phyloP scores from a whole-genome alignment of 2,113 vertebrate genomes.

The Cochlearius cochlearius region DNA sequence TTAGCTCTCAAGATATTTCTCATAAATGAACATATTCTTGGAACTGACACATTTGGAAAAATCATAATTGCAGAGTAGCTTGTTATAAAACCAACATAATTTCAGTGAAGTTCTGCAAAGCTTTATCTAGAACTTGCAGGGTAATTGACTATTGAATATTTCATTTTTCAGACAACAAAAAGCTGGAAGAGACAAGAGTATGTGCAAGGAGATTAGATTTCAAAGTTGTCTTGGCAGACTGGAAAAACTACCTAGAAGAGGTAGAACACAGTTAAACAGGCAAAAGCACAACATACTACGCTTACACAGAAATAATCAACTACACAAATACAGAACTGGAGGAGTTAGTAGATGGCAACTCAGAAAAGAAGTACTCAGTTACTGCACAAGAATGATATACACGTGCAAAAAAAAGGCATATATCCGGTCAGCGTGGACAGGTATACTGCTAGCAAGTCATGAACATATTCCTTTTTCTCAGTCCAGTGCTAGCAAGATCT shows the following conservation, averaged over 20 bases:
- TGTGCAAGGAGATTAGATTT: not conserved
- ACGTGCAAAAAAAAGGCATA: not conserved
- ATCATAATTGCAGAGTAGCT: not conserved
- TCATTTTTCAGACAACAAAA: not conserved
- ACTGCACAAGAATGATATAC: not conserved
- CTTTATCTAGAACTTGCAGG: not conserved
- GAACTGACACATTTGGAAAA: not conserved
- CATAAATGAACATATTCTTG: not conserved
- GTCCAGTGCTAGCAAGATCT: not conserved
- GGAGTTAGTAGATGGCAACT: not conserved
- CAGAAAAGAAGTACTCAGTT: not conserved
- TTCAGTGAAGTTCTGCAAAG: not conserved
- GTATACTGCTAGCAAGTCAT: not conserved
- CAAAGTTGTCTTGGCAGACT: not conserved
- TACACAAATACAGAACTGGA: not conserved
- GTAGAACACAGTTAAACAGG: not conserved
- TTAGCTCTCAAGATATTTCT: not conserved
- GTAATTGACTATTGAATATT: not conserved
- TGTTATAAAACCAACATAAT: not conserved
- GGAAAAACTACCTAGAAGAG: not conserved
- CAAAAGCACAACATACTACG: rapidly evolving
- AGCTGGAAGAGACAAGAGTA: not conserved
- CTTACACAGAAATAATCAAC: not conserved
- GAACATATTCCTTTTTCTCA: not conserved
- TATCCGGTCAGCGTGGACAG: not conserved